Evolutionary conservation across 1,140 invertebrate genomes (phyloP), one percentile per base, ranked within the genome.

Genomic region (Patella vulgata): DNA sequence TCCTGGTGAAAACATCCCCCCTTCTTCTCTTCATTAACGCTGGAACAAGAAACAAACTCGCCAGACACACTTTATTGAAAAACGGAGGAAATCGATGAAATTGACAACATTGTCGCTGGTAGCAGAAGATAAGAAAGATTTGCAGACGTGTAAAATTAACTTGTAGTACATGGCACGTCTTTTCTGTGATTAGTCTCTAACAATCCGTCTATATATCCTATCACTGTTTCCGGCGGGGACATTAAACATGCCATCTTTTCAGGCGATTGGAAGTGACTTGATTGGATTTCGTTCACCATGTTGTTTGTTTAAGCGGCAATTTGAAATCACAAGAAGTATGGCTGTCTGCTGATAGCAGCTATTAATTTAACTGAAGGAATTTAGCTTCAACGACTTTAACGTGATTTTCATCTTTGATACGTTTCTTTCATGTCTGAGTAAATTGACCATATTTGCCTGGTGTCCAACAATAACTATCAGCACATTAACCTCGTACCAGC

Each of bases 261-360:
- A 19, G 6, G 6, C 5, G 23, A 19, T 46, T 46, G 43, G n/a
- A 46, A 25, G 23, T 9, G 23, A 46, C 17, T 46, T 46, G 43
- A 46, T 46, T 46, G 43, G n/a, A 46, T 46, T 46, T 19, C 43
- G 43, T 46, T 25, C 6, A 46, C 43, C 43, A 25, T n/a, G n/a
- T n/a, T 25, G n/a, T 46, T 19, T 46, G 17, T 46, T 25, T 46
- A 46, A 46, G 23, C n/a, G n/a, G 43, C 17, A 46, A 19, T 25
- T 25, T 25, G 43, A 46, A 19, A 25, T n/a, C 43, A 19, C 43
- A 46, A 25, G 43, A n/a, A n/a, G 43, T n/a, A 19, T 19, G 23
- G 23, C 43, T n/a, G n/a, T 46, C 43, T 19, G n/a, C 43, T 46
- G 17, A 25, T n/a, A n/a, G 17, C 43, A 9, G 43, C n/a, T n/a